These are phyloP conservation scores for Scophthalmus maximus DNA, from an alignment of 2,113 vertebrate genomes.

Conservation along the genomic window DNA sequence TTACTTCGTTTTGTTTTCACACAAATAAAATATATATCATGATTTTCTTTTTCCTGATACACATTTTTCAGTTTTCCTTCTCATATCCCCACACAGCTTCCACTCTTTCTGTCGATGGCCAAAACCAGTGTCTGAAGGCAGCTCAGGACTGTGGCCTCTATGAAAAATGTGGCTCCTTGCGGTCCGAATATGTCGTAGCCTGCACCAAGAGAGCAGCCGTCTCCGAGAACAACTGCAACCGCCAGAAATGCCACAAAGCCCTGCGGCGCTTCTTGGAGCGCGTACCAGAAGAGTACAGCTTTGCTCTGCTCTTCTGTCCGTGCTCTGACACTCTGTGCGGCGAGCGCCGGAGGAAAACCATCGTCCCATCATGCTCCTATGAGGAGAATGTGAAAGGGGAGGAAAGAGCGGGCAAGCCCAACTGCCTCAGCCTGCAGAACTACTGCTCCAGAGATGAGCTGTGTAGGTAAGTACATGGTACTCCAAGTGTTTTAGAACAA, in stretches of 20 bases:
- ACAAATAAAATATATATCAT: neutral
- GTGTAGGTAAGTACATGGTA: slow-evolving; percentile 85
- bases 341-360: slow-evolving; percentile 93
- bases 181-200: slow-evolving; percentile 89
- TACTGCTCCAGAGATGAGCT: slow-evolving; percentile 89
- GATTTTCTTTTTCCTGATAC: neutral
- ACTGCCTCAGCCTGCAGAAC: slow-evolving; percentile 89
- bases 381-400: slow-evolving; percentile 79
- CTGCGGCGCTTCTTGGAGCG: slow-evolving; percentile 93
- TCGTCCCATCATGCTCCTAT: slow-evolving; percentile 93
- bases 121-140: slow-evolving; percentile 92
- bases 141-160: slow-evolving; percentile 90
- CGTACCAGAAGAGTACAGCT: slow-evolving; percentile 89
- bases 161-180: slow-evolving; percentile 91
- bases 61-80: neutral
- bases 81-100: slow-evolving; percentile 57
- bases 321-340: slow-evolving; percentile 90
- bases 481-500: neutral
- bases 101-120: slow-evolving; percentile 78
- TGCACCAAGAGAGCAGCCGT: slow-evolving; percentile 84
- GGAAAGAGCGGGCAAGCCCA: slow-evolving; percentile 82
- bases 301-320: slow-evolving; percentile 92
- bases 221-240: slow-evolving; percentile 85
- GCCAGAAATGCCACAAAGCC: slow-evolving; percentile 88
- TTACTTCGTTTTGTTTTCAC: neutral